Base-by-base conservation (phyloP, 1,140 invertebrate species). In the Anastrepha obliqua region DNA sequence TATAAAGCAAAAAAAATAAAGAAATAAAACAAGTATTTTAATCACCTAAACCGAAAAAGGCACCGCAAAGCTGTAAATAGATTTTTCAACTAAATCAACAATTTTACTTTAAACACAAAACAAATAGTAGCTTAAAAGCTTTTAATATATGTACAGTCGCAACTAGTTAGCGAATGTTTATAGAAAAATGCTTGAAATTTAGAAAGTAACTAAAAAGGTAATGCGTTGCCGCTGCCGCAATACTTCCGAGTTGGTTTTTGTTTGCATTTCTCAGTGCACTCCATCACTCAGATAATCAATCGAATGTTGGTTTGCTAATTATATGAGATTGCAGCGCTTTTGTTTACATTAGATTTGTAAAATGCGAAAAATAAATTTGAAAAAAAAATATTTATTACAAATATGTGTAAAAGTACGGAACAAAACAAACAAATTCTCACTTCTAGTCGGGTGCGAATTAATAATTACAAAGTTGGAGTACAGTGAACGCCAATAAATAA, bases 151-250 rank as follows among this genome's bases (percentile, higher is more conserved):
- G n/a, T n/a, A 11, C 20, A 55, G 55, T 2, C 7, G 8, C 20
- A 81, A n/a, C 47, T 6, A 4, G 47, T 20, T 81, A 11, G 60
- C 17, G 39, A 47, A 47, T 17, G 55, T 81, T 55, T 55, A 81
- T 42, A 81, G 47, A 81, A 81, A 81, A 81, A 81, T 58, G 74
- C 9, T 11, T 20, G 9, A 81, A 81, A 81, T 58, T 81, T 81
- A 81, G 74, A 81, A 81, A 81, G 74, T 81, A 81, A 81, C 29
- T 81, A 55, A 81, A 55, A 58, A 81, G 74, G 74, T 13, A 81
- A 81, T 55, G 74, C n/a, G 70, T n/a, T 20, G 70, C 44, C n/a
- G 47, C 42, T 70, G 0, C 9, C 20, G n/a, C 47, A 81, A 55
- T 20, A 81, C 74, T 81, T 81, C 74, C 74, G 47, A 81, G 74